These are phyloP conservation scores for Chymomyza caudatula DNA, from an alignment of 2,888 invertebrate genomes.

Conservation along the genomic window DNA sequence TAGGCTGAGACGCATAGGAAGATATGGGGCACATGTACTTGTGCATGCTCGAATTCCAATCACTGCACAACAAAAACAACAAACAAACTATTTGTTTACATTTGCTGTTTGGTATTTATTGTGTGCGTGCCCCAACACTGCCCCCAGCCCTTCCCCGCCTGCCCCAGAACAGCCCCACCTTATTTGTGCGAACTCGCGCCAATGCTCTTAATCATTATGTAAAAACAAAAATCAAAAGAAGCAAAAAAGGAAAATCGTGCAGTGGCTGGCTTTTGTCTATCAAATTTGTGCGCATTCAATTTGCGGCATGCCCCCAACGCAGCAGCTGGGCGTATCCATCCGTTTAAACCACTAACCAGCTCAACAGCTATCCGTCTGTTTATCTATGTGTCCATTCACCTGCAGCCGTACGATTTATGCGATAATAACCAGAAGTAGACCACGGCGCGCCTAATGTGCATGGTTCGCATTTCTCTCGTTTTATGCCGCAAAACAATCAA, in stretches of 20 bases:
- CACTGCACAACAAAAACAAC: slow-evolving; percentile 21
- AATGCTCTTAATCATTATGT: slow-evolving; percentile 11
- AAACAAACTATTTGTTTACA: slow-evolving; percentile 62
- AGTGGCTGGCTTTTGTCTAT: not conserved
- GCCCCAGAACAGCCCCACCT: not conserved
- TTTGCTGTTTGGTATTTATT: slow-evolving; percentile 25
- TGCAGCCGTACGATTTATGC: slow-evolving; percentile 8
- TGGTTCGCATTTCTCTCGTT: slow-evolving; percentile 34
- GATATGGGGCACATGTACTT: no score
- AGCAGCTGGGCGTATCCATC: slow-evolving; percentile 3
- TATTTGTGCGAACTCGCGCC: not conserved
- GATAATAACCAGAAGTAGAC: not conserved
- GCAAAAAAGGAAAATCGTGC: not conserved
- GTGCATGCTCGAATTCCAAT: slow-evolving; percentile 22
- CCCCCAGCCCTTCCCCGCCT: not conserved
- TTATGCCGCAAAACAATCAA: slow-evolving; percentile 61
- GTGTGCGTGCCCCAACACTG: not conserved
- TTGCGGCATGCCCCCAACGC: not conserved
- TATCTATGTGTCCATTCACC: not conserved
- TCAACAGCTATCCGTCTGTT: no score
- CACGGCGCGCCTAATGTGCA: slow-evolving; percentile 27
- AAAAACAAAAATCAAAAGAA: not conserved
- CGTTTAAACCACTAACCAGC: not conserved
- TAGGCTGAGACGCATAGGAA: no score
- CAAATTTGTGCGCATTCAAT: not conserved